Percentiles rank a stretch among this genome's conserved stretches.
Evolutionary conservation across 1,140 invertebrate species (phyloP).

Genomic region (Mactra quadrangularis): DNA sequence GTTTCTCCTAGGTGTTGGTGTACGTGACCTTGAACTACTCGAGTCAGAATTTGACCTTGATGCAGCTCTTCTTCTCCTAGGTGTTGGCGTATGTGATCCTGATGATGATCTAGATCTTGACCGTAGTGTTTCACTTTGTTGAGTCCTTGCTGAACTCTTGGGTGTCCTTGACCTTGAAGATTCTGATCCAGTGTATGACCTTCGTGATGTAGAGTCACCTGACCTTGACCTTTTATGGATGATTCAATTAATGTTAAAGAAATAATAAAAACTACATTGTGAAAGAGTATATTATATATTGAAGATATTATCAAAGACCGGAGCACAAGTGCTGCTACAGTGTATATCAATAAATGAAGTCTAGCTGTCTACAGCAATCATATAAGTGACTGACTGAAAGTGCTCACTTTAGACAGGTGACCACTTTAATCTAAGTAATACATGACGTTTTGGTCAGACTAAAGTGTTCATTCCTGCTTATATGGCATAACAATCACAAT

Average conservation of each 20-base stretch:
- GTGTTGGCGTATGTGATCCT: neutral
- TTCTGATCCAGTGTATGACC: constrained; percentile 52
- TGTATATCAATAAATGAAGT: too few species aligned
- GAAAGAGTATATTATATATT: neutral
- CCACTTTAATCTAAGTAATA: too few species aligned
- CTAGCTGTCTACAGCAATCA: too few species aligned
- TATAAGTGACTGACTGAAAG: too few species aligned
- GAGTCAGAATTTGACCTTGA: constrained; percentile 8
- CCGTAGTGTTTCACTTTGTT: neutral
- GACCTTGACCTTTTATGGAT: constrained; percentile 50
- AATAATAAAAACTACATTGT: neutral
- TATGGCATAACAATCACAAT: too few species aligned
- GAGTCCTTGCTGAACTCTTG: neutral
- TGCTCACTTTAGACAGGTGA: too few species aligned
- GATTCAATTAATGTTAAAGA: neutral
- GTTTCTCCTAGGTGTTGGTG: too few species aligned
- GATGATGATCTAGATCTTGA: constrained; percentile 10
- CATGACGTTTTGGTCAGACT: too few species aligned
- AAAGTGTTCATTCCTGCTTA: too few species aligned
- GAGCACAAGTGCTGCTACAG: too few species aligned
- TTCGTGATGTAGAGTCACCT: constrained; percentile 17
- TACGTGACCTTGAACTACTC: constrained; percentile 14
- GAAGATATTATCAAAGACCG: too few species aligned
- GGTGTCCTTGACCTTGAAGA: constrained; percentile 48
- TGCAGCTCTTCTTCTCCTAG: neutral